Conservation (phyloP, 2,797 vertebrate species). For the Sparus aurata region DNA sequence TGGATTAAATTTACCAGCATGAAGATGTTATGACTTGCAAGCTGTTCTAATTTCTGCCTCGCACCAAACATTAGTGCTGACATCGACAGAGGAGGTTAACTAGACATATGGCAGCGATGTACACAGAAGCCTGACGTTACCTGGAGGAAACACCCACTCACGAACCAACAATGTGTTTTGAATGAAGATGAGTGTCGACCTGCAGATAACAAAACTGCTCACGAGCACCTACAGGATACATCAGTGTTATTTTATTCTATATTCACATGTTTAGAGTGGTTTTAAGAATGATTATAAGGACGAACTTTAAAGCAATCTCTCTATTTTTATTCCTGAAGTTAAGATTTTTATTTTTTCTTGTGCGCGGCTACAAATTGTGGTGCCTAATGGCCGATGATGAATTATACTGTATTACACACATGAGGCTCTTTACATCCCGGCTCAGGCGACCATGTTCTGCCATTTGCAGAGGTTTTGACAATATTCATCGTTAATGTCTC, state of each 20-base stretch:
- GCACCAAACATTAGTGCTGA: slow-evolving; percentile 3
- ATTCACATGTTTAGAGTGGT: neutral
- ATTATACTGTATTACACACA: neutral
- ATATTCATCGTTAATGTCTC: slow-evolving; percentile 10
- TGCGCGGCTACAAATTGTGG: neutral
- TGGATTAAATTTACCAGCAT: neutral
- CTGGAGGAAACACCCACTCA: slow-evolving; percentile 29
- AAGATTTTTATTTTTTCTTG: slow-evolving; percentile 1
- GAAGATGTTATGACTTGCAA: neutral
- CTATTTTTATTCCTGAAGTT: neutral
- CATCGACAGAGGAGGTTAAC: slow-evolving; percentile 8
- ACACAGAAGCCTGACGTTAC: slow-evolving; percentile 4
- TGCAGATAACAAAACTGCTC: slow-evolving; percentile 32
- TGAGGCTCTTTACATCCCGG: neutral
- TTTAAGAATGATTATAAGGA: neutral
- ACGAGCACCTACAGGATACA: neutral
- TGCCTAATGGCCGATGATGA: neutral
- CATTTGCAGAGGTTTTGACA: slow-evolving; percentile 37
- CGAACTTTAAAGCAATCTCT: neutral
- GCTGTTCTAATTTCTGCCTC: slow-evolving; percentile 2
- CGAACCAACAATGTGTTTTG: slow-evolving; percentile 14
- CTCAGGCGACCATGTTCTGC: neutral
- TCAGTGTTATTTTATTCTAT: neutral
- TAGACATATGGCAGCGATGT: slow-evolving; percentile 3
- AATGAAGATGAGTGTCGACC: slow-evolving; percentile 30